phyloP scores from a whole-genome alignment of 2,888 invertebrate species.

The Mellilla xanthometata region DNA sequence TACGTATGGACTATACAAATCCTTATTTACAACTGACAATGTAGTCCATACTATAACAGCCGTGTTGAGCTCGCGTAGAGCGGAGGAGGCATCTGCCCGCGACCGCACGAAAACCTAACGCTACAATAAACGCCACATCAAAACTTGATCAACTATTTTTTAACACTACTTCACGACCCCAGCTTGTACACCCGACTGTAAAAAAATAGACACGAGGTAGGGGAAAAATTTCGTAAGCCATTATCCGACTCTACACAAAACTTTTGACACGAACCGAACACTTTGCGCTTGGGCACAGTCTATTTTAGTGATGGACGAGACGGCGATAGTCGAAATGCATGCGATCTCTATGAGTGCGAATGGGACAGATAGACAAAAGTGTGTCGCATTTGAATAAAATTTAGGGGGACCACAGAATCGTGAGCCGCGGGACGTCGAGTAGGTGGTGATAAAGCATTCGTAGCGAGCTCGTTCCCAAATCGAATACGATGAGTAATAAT shows the following conservation, averaged over 20 bases:
- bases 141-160: conserved; percentile 63
- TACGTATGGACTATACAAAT: conserved; percentile 81
- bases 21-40: conserved; percentile 82
- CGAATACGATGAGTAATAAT: conserved; percentile 82
- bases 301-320: conserved; percentile 79
- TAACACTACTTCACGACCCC: conserved; percentile 77
- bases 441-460: conserved; percentile 83
- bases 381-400: conserved; percentile 80
- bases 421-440: conserved; percentile 79
- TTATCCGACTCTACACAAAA: conserved; percentile 77
- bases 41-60: conserved; percentile 74
- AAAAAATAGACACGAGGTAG: conserved; percentile 79
- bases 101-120: conserved; percentile 56
- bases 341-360: conserved; percentile 58
- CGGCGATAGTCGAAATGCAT: conserved; percentile 54
- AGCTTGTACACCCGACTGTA: conserved; percentile 74
- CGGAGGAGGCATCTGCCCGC: conserved; percentile 68
- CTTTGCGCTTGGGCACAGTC: conserved; percentile 82
- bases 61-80: conserved; percentile 67
- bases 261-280: conserved; percentile 81
- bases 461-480: conserved; percentile 78
- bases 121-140: conserved; percentile 64
- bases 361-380: conserved; percentile 69
- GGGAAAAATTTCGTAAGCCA: conserved; percentile 82
- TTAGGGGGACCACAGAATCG: conserved; percentile 77